phyloP scores from a whole-genome alignment of 1,140 invertebrate genomes.

The Leptinotarsa lineolata region DNA sequence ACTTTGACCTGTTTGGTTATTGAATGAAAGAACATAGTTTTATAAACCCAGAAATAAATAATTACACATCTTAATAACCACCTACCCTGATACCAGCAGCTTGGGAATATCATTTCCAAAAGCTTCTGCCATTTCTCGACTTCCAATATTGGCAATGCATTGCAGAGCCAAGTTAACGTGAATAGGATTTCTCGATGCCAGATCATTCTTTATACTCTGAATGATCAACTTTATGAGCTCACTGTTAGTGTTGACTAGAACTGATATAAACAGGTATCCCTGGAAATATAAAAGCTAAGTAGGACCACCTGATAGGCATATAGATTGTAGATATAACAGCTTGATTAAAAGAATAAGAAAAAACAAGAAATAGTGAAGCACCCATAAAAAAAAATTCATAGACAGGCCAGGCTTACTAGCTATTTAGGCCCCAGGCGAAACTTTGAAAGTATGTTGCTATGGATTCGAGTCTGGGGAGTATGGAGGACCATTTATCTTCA shows the following conservation, averaged over 20 bases:
- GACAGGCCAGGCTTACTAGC: no score
- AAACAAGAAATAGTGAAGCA: no score
- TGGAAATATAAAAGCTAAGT: slow-evolving; percentile 54
- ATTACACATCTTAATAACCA: slow-evolving; percentile 13
- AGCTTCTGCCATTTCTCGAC: slow-evolving; percentile 99
- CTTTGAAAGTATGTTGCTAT: no score
- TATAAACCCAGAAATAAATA: no score
- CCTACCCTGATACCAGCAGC: slow-evolving; percentile 93
- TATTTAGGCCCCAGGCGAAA: no score
- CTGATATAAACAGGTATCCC: slow-evolving; percentile 99
- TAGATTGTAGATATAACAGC: no score
- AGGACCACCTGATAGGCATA: not conserved
- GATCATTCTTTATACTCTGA: slow-evolving; percentile 99
- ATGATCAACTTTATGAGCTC: slow-evolving; percentile 99
- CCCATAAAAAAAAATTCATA: no score
- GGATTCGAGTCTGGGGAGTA: no score
- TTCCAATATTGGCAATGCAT: slow-evolving; percentile 99
- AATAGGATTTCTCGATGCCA: slow-evolving; percentile 95
- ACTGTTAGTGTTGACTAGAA: slow-evolving; percentile 98
- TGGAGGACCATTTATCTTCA: no score
- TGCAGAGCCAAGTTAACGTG: slow-evolving; percentile 99
- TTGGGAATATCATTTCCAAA: slow-evolving; percentile 98
- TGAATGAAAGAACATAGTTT: no score
- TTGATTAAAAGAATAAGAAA: no score
- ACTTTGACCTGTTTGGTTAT: no score